phyloP scores from a whole-genome alignment of 2,888 invertebrate species.

The Hecatera dysodea region DNA sequence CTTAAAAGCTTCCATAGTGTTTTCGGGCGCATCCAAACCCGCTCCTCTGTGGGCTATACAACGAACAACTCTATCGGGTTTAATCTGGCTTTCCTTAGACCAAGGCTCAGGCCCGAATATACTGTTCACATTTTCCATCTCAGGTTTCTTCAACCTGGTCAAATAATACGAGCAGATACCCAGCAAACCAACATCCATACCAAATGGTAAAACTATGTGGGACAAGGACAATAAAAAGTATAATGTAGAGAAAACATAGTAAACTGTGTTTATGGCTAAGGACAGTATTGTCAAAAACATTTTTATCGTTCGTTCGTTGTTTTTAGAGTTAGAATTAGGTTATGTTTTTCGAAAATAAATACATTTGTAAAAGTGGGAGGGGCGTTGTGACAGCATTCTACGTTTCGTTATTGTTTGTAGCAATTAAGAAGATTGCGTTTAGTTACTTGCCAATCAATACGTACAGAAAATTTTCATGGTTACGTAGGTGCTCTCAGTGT shows the following conservation, averaged over 20 bases:
- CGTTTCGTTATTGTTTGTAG: conserved; percentile 47
- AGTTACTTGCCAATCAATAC: conserved; percentile 40
- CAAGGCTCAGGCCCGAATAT: conserved; percentile 90
- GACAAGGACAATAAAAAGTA: conserved; percentile 76
- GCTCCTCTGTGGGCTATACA: conserved; percentile 95
- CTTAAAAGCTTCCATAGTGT: conserved; percentile 94
- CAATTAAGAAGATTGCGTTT: conserved; percentile 41
- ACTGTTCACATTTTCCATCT: conserved; percentile 80
- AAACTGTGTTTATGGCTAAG: conserved; percentile 74
- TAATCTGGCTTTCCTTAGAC: conserved; percentile 80
- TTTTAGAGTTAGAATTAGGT: conserved; percentile 62
- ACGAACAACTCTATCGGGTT: conserved; percentile 88
- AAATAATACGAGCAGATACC: conserved; percentile 82
- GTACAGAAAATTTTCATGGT: conserved; percentile 50
- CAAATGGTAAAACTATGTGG: conserved; percentile 84
- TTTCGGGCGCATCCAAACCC: conserved; percentile 95
- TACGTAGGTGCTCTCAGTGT: neutral
- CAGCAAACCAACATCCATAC: conserved; percentile 82
- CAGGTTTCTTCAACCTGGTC: conserved; percentile 82
- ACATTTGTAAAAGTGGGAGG: conserved; percentile 73
- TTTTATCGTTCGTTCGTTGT: conserved; percentile 79
- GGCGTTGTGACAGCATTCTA: conserved; percentile 69
- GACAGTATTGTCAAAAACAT: conserved; percentile 80
- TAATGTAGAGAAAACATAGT: conserved; percentile 74
- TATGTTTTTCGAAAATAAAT: conserved; percentile 82